These are phyloP conservation scores for Liopterus haemorrhoidalis DNA, from an alignment of 2,888 invertebrate species.

Conservation along the genomic window DNA sequence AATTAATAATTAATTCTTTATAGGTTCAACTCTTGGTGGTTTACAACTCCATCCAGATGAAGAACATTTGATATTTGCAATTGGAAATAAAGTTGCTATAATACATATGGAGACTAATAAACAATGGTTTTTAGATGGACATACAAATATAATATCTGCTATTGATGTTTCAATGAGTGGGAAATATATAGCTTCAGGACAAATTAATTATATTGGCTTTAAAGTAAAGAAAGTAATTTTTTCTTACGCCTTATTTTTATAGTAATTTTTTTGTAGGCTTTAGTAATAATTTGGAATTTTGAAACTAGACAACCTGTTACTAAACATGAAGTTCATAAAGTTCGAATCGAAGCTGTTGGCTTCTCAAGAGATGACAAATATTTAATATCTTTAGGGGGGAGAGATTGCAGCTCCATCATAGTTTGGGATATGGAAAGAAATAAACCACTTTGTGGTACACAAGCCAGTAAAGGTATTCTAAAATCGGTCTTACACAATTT, in stretches of 20 bases:
- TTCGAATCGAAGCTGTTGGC: slow-evolving; percentile 76
- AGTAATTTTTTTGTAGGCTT: slow-evolving; percentile 50
- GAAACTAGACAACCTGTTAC: slow-evolving; percentile 55
- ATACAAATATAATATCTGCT: slow-evolving; percentile 72
- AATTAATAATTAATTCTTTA: slow-evolving; percentile 14
- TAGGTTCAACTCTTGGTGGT: slow-evolving; percentile 49
- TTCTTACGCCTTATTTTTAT: background rate
- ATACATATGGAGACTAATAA: slow-evolving; percentile 62
- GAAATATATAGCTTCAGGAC: slow-evolving; percentile 80
- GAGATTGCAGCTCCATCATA: slow-evolving; percentile 82
- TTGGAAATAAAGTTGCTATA: slow-evolving; percentile 73
- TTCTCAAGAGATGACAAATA: slow-evolving; percentile 78
- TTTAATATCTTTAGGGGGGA: slow-evolving; percentile 79
- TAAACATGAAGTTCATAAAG: slow-evolving; percentile 80
- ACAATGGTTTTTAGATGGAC: slow-evolving; percentile 72
- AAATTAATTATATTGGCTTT: slow-evolving; percentile 86
- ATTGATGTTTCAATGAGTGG: slow-evolving; percentile 70
- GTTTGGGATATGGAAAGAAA: slow-evolving; percentile 67
- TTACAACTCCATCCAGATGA: slow-evolving; percentile 68
- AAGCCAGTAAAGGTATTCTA: slow-evolving; percentile 40
- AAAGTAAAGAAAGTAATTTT: slow-evolving; percentile 49
- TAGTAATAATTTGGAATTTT: slow-evolving; percentile 84
- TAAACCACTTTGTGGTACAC: slow-evolving; percentile 47
- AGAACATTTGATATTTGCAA: slow-evolving; percentile 65
- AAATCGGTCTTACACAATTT: no score